phyloP scores from a whole-genome alignment of 2,113 vertebrate species.

The Bettongia penicillata region DNA sequence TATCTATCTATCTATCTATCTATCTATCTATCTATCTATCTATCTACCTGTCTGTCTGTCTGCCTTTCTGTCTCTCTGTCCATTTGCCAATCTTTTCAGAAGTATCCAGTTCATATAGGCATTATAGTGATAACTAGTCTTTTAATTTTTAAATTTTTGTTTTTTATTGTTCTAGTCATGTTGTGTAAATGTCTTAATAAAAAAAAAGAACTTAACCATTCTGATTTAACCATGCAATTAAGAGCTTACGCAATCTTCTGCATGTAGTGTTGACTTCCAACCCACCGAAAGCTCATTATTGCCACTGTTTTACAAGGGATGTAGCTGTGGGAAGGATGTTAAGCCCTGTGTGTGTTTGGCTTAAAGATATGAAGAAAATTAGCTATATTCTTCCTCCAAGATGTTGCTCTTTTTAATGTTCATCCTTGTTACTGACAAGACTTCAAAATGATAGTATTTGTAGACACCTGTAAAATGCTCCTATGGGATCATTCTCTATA shows the following conservation, averaged over 20 bases:
- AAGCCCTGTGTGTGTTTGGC: conserved; percentile 24
- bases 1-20: not conserved
- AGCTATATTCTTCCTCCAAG: not conserved
- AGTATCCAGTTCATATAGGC: not conserved
- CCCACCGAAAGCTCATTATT: conserved; percentile 30
- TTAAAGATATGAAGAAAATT: conserved; percentile 30
- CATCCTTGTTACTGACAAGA: conserved; percentile 1
- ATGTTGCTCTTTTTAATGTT: conserved; percentile 26
- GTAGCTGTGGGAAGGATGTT: conserved; percentile 20
- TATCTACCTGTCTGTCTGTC: not conserved
- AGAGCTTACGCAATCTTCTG: conserved; percentile 28
- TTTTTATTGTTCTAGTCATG: not conserved
- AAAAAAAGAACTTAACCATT: conserved; percentile 10
- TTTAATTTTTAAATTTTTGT: conserved; percentile 9
- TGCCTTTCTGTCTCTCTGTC: too few relatives aligned
- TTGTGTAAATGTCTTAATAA: conserved; percentile 17
- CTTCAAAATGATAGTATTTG: not conserved
- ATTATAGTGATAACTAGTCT: conserved; percentile 15
- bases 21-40: too few relatives aligned
- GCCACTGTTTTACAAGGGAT: conserved; percentile 19
- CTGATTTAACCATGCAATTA: conserved; percentile 44
- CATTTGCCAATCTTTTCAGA: not conserved
- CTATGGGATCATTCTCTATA: conserved; percentile 29
- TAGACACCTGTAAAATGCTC: conserved; percentile 38
- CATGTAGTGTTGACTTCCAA: conserved; percentile 33